Conservation (phyloP, 2,888 invertebrate genomes). For the Hemithea aestivaria region DNA sequence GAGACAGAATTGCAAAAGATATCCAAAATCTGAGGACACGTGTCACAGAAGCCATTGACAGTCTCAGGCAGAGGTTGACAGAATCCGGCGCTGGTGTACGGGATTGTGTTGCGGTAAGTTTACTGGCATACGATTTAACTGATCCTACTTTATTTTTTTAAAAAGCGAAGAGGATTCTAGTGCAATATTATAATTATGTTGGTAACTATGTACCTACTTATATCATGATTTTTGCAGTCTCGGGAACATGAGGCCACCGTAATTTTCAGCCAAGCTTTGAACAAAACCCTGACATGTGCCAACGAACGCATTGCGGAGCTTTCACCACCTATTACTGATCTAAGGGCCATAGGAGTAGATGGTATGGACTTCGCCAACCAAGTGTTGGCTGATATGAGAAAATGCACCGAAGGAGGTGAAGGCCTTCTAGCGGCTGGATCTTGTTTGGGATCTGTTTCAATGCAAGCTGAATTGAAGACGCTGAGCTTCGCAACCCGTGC, state of each 20-base stretch:
- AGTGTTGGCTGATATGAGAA: conserved; percentile 48
- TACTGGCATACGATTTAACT: too few relatives aligned
- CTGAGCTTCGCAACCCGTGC: conserved; percentile 44
- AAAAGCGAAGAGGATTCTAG: too few relatives aligned
- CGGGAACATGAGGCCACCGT: conserved; percentile 41
- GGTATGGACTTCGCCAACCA: conserved; percentile 40
- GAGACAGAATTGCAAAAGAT: conserved; percentile 39
- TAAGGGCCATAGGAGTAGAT: conserved; percentile 34
- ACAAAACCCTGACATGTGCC: conserved; percentile 45
- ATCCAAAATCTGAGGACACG: conserved; percentile 42
- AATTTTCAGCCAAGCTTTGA: conserved; percentile 44
- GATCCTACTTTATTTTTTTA: too few relatives aligned
- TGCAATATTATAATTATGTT: background rate
- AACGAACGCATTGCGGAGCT: conserved; percentile 48
- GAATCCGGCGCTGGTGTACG: conserved; percentile 42
- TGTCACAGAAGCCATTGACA: conserved; percentile 42
- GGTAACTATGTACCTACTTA: too few relatives aligned
- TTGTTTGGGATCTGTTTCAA: conserved; percentile 51
- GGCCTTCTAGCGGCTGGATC: conserved; percentile 45
- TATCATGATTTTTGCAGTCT: conserved; percentile 36
- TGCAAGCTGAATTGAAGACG: conserved; percentile 51
- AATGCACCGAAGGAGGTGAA: conserved; percentile 41
- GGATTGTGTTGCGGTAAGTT: conserved; percentile 55
- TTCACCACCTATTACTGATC: conserved; percentile 35
- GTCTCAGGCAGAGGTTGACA: conserved; percentile 40